phyloP scores from a whole-genome alignment of 23 tunicate genomes.

The Clavelina lepadiformis region DNA sequence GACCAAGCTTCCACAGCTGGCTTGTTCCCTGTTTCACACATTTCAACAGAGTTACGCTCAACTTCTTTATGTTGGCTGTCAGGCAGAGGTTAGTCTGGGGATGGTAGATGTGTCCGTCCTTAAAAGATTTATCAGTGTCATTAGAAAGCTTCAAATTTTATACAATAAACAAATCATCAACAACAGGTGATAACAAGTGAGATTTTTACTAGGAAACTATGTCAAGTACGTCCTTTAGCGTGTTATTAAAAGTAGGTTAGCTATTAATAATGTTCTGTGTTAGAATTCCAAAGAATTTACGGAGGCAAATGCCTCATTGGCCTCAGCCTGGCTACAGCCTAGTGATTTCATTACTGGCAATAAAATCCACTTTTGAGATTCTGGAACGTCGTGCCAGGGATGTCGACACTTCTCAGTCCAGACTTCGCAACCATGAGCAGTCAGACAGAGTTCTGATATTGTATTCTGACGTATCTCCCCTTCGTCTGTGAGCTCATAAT shows the following conservation, averaged over 20 bases:
- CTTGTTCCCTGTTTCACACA: slow-evolving; percentile 42
- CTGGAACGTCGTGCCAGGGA: slow-evolving; percentile 70
- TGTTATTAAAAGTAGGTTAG: no score
- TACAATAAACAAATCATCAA: no score
- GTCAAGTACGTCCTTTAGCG: no score
- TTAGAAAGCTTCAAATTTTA: no score
- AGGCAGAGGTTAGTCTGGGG: slow-evolving; percentile 31
- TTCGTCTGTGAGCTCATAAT: slow-evolving; percentile 59
- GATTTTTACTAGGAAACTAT: no score
- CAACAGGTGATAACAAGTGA: no score
- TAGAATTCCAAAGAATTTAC: no score
- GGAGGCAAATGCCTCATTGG: no score
- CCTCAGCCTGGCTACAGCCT: no score
- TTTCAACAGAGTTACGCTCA: slow-evolving; percentile 28
- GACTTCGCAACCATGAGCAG: slow-evolving; percentile 38
- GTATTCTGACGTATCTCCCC: slow-evolving; percentile 76
- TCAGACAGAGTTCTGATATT: slow-evolving; percentile 58
- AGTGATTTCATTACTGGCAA: slow-evolving; percentile 62
- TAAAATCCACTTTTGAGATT: slow-evolving; percentile 45
- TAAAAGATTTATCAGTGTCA: no score
- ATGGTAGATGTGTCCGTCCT: slow-evolving; percentile 58
- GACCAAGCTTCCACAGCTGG: slow-evolving; percentile 41
- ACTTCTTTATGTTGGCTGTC: slow-evolving; percentile 20
- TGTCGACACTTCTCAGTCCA: slow-evolving; percentile 62
- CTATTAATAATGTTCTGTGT: no score